Conservation (phyloP, 2,797 vertebrate species). For the Crocidura indochinensis region DNA sequence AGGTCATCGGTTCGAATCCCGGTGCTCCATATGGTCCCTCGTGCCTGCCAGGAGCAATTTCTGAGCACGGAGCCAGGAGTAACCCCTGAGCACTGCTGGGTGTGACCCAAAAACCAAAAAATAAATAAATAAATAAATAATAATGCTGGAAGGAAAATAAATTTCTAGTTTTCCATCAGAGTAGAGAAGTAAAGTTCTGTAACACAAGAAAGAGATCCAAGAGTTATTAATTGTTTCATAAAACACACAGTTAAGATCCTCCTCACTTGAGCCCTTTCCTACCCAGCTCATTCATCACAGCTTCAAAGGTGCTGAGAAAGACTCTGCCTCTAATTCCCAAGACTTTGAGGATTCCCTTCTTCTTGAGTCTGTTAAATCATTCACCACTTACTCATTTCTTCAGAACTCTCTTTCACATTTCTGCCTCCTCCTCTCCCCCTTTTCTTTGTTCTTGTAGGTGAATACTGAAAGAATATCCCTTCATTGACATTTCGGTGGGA, state of each 20-base stretch:
- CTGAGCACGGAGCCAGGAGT: no score
- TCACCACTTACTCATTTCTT: conserved; percentile 37
- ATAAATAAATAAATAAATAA: no score
- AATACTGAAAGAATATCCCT: conserved; percentile 32
- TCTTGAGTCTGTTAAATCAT: conserved; percentile 36
- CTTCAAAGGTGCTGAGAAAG: neutral
- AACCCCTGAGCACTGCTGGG: no score
- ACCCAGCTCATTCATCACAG: neutral
- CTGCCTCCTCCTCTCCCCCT: neutral
- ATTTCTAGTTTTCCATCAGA: conserved; percentile 50
- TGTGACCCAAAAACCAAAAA: no score
- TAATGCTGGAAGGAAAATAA: conserved; percentile 10
- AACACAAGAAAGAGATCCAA: neutral
- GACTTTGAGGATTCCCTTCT: neutral
- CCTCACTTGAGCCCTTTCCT: neutral
- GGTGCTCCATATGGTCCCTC: no score
- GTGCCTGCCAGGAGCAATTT: no score
- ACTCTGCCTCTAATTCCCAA: conserved; percentile 28
- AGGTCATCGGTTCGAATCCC: no score
- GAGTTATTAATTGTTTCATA: conserved; percentile 16
- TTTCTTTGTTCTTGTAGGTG: conserved; percentile 37
- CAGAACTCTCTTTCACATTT: conserved; percentile 23
- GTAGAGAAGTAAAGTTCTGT: neutral
- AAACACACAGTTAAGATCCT: neutral
- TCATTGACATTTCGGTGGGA: conserved; percentile 37